Base-by-base conservation (phyloP, 2,888 invertebrate species). In the Spicauda simplicius region DNA sequence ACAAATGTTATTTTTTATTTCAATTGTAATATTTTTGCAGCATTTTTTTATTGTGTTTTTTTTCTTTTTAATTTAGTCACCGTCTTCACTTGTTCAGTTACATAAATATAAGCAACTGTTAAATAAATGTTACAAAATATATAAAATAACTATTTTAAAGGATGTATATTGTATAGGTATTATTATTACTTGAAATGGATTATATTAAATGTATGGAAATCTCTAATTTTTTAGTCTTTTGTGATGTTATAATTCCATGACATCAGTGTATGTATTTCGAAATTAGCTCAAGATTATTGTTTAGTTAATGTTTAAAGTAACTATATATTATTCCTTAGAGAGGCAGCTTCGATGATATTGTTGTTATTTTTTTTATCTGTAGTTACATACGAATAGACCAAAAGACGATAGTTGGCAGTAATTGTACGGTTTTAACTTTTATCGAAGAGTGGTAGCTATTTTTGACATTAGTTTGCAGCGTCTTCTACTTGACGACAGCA, bases 11-110 rank as follows among this genome's bases (percentile, higher is more conserved):
- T 52, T 58, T 58, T 58, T 53, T 53, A 53, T 64, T 52, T 20
- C 8, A 64, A 53, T 64, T 64, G 58, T 64, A 64, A 52, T 53
- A 64, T 64, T 64, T 64, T 64, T 54, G 50, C 64, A 50, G 33
- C 48, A 48, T 48, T 45, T 64, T 30, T 33, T 56, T 52, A 4
- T 52, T 45, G 52, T 64, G 18, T 33, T 52, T 57, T 10, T 48
- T 56, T 56, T 56, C 20, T 64, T 57, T 56, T 30, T 8, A 57
- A 64, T 37, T 52, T 37, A 52, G 50, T 14, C 45, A n/a, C 19
- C n/a, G 8, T 52, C 19, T 37, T 58, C 57, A 45, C 58, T 56
- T 56, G 30, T 55, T 55, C 45, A 61, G 19, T 48, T 56, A 7
- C 6, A 41, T 63, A 50, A 52, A 33, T 52, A 37, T 20, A 37